These are phyloP conservation scores for Nipponacmea schrenckii DNA, from an alignment of 2,888 invertebrate species.

Conservation along the genomic window DNA sequence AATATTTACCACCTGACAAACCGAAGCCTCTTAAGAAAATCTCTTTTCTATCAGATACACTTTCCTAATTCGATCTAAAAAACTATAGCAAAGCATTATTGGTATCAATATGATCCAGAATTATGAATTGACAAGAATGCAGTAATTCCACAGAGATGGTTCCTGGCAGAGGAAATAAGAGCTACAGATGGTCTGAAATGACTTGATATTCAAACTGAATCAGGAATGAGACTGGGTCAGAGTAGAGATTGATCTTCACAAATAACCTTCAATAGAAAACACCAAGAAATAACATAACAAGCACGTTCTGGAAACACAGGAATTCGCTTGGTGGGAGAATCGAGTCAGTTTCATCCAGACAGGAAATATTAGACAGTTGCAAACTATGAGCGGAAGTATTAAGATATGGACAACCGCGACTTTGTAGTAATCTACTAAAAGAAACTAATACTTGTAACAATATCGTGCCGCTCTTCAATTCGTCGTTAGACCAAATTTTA, in stretches of 20 bases:
- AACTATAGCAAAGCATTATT: no score
- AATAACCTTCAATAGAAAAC: neutral
- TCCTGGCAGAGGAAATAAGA: no score
- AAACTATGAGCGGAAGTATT: neutral
- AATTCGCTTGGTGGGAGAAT: slow-evolving; percentile 1
- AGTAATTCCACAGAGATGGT: no score
- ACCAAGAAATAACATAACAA: neutral
- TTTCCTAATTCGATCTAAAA: no score
- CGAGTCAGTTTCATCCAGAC: neutral
- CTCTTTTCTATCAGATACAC: no score
- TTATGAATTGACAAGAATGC: no score
- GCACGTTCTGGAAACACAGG: neutral
- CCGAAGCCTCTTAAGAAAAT: no score
- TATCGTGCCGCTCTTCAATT: neutral
- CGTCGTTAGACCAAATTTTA: neutral
- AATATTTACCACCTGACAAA: no score
- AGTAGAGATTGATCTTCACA: neutral
- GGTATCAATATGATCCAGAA: no score
- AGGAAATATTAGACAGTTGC: neutral
- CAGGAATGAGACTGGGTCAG: neutral
- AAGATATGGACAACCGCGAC: neutral
- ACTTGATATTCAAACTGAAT: no score
- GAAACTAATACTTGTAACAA: slow-evolving; percentile 7
- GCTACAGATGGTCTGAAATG: no score
- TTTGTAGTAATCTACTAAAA: neutral